Conservation (phyloP, 1,140 invertebrate species). For the Amyelois transitella region DNA sequence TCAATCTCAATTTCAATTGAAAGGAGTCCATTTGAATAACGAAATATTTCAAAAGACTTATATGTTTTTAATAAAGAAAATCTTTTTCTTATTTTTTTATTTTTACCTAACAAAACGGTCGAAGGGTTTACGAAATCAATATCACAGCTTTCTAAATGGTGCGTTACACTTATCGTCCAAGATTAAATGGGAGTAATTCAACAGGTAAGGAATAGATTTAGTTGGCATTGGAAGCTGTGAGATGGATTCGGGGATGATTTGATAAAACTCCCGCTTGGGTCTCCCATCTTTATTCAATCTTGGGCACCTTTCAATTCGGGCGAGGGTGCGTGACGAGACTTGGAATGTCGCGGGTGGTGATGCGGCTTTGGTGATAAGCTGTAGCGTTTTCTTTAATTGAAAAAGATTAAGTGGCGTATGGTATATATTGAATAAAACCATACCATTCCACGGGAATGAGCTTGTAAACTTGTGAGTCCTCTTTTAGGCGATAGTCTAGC, state of each 20-base stretch:
- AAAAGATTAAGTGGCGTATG: too few species aligned
- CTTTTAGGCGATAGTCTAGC: too few species aligned
- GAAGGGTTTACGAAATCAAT: not conserved
- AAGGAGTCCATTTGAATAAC: too few species aligned
- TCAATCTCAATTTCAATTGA: too few species aligned
- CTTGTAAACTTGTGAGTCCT: too few species aligned
- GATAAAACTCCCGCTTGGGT: slow-evolving; percentile 18
- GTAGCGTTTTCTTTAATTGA: too few species aligned
- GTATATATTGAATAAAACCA: too few species aligned
- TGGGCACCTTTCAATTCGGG: slow-evolving; percentile 23
- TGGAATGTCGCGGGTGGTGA: not conserved
- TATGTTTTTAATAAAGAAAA: too few species aligned
- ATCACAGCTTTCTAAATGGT: not conserved
- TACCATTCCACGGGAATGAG: too few species aligned
- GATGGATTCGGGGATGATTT: slow-evolving; percentile 18
- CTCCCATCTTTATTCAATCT: slow-evolving; percentile 28
- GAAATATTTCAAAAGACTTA: too few species aligned
- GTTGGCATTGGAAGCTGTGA: not conserved
- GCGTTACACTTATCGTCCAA: not conserved
- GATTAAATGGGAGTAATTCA: not conserved
- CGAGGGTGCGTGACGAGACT: slow-evolving; percentile 14
- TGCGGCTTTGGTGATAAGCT: not conserved
- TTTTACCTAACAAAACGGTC: not conserved
- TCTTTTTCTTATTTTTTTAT: too few species aligned
- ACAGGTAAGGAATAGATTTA: not conserved